Evolutionary conservation across 2,888 invertebrate species (phyloP), one percentile per base, ranked within the genome.

Genomic region (Hemaris fuciformis): DNA sequence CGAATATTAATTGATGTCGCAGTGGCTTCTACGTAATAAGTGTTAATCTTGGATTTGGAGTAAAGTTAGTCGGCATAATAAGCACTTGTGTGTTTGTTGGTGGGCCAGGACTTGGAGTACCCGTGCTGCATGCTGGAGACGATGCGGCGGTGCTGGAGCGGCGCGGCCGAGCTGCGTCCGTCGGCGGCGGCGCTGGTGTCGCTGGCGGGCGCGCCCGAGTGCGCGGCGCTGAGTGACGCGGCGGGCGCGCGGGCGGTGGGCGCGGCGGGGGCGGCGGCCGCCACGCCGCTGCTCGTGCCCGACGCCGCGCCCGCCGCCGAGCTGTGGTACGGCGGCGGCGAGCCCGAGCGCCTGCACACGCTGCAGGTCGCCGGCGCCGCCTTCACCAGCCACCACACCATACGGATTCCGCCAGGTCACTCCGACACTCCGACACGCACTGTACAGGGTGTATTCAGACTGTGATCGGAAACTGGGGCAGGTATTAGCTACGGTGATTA

Each of bases 101-200:
- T 7, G 5, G n/a, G 15, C 7, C 79, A 95, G 95, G 96, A 97
- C 82, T 95, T 96, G 2, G 94, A 95, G 59, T 97, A 97, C 89
- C 97, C 98, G 0, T 95, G 96, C 77, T 97, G 97, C 82, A 95
- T 98, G 80, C 91, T 99, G 61, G 99, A 99, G 86, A 93, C 98
- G 58, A 99, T 99, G 98, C 97, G 98, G 0, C 94, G 98, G 7
- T 99, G 99, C 85, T 99, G 99, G 99, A 95, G 97, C 13, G 98
- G 98, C 61, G 94, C 96, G 68, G 96, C 96, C 0, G 95, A 88
- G 77, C 96, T 96, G 77, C 94, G 99, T 6, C 99, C 99, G 0
- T 97, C 98, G 0, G 98, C 99, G 4, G 97, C 97, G 73, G 98
- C 99, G 83, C 96, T 99, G 25, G 98, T 98, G n/a, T 96, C 96